These are phyloP conservation scores for Euborellia annulipes DNA, from an alignment of 1,140 invertebrate species.

Conservation along the genomic window DNA sequence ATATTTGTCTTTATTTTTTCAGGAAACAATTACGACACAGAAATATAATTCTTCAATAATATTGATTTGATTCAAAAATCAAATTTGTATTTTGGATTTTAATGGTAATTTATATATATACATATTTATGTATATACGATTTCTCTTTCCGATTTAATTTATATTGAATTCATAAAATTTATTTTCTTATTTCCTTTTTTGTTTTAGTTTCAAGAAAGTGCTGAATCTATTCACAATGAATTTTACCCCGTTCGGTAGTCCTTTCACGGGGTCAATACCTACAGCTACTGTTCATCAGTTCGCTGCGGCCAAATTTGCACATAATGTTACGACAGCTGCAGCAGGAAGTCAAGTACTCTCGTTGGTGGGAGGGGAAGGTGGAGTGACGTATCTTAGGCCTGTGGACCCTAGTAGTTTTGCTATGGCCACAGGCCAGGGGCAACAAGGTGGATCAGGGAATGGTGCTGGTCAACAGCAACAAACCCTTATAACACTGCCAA, in stretches of 20 bases:
- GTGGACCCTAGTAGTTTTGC: conserved; percentile 37
- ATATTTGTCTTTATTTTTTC: too few relatives aligned
- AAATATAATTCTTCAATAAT: too few relatives aligned
- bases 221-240: conserved; percentile 35
- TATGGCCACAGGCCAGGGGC: conserved; percentile 3
- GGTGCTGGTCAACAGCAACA: conserved; percentile 31
- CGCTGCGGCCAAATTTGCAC: conserved; percentile 43
- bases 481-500: conserved; percentile 50
- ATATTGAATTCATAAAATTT: conserved; percentile 9
- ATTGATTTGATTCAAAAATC: too few relatives aligned
- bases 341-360: conserved; percentile 37
- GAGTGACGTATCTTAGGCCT: conserved; percentile 55
- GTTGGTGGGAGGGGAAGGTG: conserved; percentile 43
- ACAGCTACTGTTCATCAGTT: conserved; percentile 49
- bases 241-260: conserved; percentile 48
- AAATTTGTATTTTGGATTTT: too few relatives aligned
- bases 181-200: conserved; percentile 14
- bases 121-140: not conserved
- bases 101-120: not conserved
- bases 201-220: conserved; percentile 11
- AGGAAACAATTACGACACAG: too few relatives aligned
- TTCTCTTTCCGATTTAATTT: not conserved
- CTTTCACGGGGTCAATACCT: conserved; percentile 41
- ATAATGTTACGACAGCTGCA: conserved; percentile 39
- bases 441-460: conserved; percentile 23